phyloP scores from a whole-genome alignment of 1,140 invertebrate genomes.

The Popillia japonica region DNA sequence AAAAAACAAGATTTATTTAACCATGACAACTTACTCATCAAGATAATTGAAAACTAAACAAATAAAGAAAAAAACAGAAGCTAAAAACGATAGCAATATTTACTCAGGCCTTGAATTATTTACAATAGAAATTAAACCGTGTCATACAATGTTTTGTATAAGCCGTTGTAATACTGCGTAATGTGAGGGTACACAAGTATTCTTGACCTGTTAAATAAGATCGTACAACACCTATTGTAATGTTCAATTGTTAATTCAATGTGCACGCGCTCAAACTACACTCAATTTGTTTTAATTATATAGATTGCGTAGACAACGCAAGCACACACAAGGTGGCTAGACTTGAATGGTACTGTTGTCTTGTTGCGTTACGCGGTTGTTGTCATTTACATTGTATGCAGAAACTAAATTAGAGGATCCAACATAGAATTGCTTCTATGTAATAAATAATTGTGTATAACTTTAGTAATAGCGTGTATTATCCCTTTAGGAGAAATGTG shows the following conservation, averaged over 20 bases:
- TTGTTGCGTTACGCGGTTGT: no score
- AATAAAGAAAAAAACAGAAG: not conserved
- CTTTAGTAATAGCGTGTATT: no score
- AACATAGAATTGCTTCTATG: no score
- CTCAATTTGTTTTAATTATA: constrained; percentile 19
- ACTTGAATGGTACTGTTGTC: no score
- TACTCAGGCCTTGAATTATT: not conserved
- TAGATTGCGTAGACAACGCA: not conserved
- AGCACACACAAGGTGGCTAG: not conserved
- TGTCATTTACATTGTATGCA: no score
- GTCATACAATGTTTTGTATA: not conserved
- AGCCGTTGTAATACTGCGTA: not conserved
- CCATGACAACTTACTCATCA: no score
- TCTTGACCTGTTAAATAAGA: constrained; percentile 11
- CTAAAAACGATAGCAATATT: not conserved
- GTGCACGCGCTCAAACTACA: not conserved
- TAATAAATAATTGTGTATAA: no score
- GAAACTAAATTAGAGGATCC: no score
- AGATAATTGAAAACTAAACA: no score
- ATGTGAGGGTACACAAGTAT: not conserved
- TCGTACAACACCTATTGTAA: not conserved
- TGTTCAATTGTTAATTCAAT: not conserved
- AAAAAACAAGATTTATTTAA: no score
- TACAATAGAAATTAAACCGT: not conserved
- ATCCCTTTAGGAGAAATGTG: no score